phyloP scores from a whole-genome alignment of 2,113 vertebrate genomes.

The Promerops cafer region DNA sequence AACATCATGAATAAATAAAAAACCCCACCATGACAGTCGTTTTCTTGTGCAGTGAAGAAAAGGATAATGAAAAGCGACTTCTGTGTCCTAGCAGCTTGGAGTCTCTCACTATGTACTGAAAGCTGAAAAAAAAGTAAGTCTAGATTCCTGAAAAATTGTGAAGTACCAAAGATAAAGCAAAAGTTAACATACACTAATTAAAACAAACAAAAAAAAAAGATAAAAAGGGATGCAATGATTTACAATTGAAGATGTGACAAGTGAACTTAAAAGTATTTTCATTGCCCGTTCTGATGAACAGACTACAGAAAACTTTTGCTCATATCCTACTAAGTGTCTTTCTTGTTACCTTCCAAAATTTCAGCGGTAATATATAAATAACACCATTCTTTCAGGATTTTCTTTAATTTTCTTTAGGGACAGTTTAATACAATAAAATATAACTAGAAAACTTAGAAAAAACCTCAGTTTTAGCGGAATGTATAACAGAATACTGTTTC shows the following conservation, averaged over 20 bases:
- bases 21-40: neutral
- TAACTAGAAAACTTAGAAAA: neutral
- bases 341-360: neutral
- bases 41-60: neutral
- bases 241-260: neutral
- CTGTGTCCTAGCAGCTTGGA: neutral
- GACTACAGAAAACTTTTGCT: neutral
- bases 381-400: neutral
- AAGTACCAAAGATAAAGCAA: neutral
- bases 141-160: neutral
- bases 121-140: neutral
- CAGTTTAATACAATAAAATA: neutral
- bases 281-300: neutral
- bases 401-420: neutral
- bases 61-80: neutral
- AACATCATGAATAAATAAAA: constrained; percentile 18
- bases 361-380: neutral
- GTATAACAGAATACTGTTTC: neutral
- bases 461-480: neutral
- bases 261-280: neutral
- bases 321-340: neutral
- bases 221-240: rapidly evolving
- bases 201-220: neutral
- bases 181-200: neutral
- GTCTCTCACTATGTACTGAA: neutral